Conservation (phyloP, 2,113 vertebrate genomes). For the Myanophis thanlyinensis region DNA sequence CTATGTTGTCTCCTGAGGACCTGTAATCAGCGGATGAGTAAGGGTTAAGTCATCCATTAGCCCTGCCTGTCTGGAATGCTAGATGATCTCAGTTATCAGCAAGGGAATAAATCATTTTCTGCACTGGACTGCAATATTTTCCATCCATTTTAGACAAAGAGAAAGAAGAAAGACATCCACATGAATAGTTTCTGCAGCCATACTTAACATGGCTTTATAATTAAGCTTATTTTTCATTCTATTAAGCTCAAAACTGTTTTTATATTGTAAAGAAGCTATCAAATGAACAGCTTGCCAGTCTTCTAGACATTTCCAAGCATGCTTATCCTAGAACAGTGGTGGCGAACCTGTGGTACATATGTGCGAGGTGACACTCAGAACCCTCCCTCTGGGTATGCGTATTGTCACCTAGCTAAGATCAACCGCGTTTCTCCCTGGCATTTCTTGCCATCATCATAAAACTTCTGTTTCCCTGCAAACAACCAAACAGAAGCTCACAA, state of each 20-base stretch:
- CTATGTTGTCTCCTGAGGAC: slow-evolving; percentile 59
- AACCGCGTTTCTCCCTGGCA: too few species aligned
- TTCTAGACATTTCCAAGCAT: background rate
- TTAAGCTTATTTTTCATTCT: background rate
- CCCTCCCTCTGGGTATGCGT: too few species aligned
- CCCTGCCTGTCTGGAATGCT: slow-evolving; percentile 62
- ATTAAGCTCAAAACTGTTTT: slow-evolving; percentile 17
- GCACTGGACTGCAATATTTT: slow-evolving; percentile 50
- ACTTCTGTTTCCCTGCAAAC: too few species aligned
- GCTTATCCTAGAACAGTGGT: too few species aligned
- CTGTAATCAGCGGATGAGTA: slow-evolving; percentile 49
- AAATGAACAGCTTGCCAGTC: background rate
- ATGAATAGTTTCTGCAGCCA: background rate
- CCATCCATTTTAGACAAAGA: slow-evolving; percentile 37
- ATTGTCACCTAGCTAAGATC: too few species aligned
- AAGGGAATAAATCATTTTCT: slow-evolving; percentile 68
- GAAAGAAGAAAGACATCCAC: background rate
- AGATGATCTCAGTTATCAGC: slow-evolving; percentile 72
- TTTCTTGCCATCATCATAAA: too few species aligned
- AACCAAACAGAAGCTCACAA: too few species aligned
- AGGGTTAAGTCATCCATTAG: slow-evolving; percentile 75
- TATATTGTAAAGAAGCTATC: background rate
- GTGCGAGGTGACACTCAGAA: too few species aligned
- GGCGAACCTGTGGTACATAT: too few species aligned
- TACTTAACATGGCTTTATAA: background rate